phyloP scores from a whole-genome alignment of 2,888 invertebrate genomes.

The Gisinianus flammeolus region DNA sequence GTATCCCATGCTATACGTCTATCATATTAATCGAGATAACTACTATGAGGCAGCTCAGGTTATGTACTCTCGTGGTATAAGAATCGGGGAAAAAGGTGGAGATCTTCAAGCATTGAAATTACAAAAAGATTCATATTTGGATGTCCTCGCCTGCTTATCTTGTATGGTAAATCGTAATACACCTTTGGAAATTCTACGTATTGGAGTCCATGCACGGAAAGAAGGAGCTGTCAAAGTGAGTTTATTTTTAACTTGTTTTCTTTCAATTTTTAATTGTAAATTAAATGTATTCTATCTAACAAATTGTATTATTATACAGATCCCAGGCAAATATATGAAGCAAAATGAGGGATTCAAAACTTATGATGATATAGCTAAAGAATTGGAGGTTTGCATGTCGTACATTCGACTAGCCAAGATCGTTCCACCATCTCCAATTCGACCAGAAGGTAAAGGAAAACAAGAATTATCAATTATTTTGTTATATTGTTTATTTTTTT shows the following conservation, averaged over 20 bases:
- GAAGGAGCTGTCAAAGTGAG: constrained; percentile 23
- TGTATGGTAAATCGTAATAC: constrained; percentile 45
- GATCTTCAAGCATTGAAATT: constrained; percentile 51
- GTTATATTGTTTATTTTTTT: too few relatives aligned
- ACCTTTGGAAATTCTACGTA: constrained; percentile 49
- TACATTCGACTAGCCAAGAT: constrained; percentile 44
- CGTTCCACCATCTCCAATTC: constrained; percentile 32
- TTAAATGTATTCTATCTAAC: not conserved
- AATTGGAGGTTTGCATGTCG: constrained; percentile 46
- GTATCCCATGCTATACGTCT: constrained; percentile 57
- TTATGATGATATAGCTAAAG: constrained; percentile 48
- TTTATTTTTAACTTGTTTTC: not conserved
- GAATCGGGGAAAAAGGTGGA: constrained; percentile 54
- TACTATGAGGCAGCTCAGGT: constrained; percentile 55
- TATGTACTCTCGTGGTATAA: constrained; percentile 54
- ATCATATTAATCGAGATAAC: constrained; percentile 52
- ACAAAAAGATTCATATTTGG: constrained; percentile 53
- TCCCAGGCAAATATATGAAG: constrained; percentile 24
- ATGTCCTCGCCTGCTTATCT: constrained; percentile 55
- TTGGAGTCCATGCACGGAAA: constrained; percentile 42
- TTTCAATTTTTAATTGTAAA: too few relatives aligned
- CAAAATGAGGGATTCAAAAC: constrained; percentile 43
- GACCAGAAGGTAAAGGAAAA: constrained; percentile 33
- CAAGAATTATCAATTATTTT: too few relatives aligned
- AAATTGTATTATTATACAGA: constrained; percentile 1